Percentiles rank a stretch among this genome's conserved stretches.
These are phyloP conservation scores for Polyploca ridens DNA, from an alignment of 2,888 invertebrate species.

Conservation along the genomic window DNA sequence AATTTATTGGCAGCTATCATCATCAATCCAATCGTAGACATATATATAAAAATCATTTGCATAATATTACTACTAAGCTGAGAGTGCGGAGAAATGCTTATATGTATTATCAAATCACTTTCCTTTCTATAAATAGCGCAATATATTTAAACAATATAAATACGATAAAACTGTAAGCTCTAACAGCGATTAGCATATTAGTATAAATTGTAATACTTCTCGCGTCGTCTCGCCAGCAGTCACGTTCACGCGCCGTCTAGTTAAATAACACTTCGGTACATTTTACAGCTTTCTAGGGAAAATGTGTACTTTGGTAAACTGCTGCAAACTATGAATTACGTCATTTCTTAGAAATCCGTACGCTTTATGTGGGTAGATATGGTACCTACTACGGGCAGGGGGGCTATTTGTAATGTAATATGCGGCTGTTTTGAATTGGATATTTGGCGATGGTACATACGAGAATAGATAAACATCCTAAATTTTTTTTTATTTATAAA, in stretches of 20 bases:
- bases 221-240: conserved; percentile 18
- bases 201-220: background rate
- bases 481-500: too few relatives aligned
- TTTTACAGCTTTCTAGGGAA: conserved; percentile 61
- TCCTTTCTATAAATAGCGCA: background rate
- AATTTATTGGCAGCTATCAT: background rate
- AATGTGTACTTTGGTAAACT: conserved; percentile 25
- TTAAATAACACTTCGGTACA: conserved; percentile 45
- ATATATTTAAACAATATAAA: background rate
- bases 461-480: too few relatives aligned
- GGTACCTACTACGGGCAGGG: background rate
- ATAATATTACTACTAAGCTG: background rate
- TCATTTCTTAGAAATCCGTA: conserved; percentile 44
- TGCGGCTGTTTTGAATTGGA: background rate
- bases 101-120: background rate
- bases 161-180: background rate
- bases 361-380: background rate
- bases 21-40: background rate
- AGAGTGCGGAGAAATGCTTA: background rate
- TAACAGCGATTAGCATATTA: background rate
- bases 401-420: background rate
- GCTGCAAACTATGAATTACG: conserved; percentile 33
- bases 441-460: too few relatives aligned
- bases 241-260: conserved; percentile 33
- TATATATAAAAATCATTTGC: background rate